Base-by-base conservation (phyloP, 1,140 invertebrate species). In the Drosophila trapezifrons region DNA sequence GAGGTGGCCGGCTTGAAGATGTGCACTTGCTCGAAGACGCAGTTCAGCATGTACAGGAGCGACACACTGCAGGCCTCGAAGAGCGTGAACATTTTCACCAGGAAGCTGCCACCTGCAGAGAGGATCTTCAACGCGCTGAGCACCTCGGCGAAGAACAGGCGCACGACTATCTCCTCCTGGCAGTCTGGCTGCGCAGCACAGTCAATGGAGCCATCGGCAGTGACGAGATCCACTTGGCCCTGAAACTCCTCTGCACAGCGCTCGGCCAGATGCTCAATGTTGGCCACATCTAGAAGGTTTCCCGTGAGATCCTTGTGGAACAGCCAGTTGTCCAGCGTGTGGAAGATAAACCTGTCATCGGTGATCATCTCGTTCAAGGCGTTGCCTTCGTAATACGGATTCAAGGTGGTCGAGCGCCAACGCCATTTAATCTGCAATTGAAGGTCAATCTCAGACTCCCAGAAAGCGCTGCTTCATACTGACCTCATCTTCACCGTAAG, bases 81-180 rank as follows among this genome's bases (percentile, higher is more conserved):
- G 47, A 96, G 94, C 2, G 98, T 99, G 85, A 99, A 99, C 76
- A 98, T 95, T 93, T 99, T 99, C n/a, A 99, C 87, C 1, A 99
- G 93, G 63, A 98, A 95, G 73, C 93, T 95, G 3, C 98, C 98
- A 59, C 95, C 94, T 56, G 91, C 58, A n/a, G 93, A 91, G n/a
- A 99, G 92, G 18, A 97, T 92, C 63, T 93, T 93, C 12, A 98
- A 86, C 15, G 96, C 96, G 18, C 95, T 94, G 1, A 97, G 92
- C 3, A 95, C 94, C 93, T 99, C 98, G 91, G 96, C 97, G 84
- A 95, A 96, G 80, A 98, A 95, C 0, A 99, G 92, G 10, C 94
- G 93, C 25, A 95, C 94, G 0, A 98, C 96, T 1, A 94, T 92
- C 35, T 91, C 92, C 90, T 99, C 98, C 93, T 99, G 98, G 81